Percentiles rank a stretch among this genome's conserved stretches.
Evolutionary conservation across 1,140 invertebrate genomes (phyloP).

Genomic region (Arion vulgaris): DNA sequence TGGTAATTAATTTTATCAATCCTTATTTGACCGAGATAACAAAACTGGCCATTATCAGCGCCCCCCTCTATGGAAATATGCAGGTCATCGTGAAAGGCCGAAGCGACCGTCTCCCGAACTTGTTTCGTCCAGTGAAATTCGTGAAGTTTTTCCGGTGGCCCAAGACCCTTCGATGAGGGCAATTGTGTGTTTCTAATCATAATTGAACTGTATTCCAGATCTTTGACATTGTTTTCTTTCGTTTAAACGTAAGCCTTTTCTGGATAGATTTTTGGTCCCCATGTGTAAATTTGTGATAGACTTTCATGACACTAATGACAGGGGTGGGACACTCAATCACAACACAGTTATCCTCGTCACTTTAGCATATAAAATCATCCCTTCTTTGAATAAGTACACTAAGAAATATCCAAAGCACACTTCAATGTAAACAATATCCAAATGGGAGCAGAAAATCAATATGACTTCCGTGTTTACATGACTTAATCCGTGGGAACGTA

Average conservation of each 20-base stretch:
- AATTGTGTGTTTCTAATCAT: slow-evolving; percentile 52
- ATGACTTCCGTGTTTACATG: slow-evolving; percentile 42
- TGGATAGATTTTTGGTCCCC: background rate
- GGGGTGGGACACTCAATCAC: background rate
- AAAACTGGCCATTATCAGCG: slow-evolving; percentile 78
- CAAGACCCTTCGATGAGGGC: slow-evolving; percentile 46
- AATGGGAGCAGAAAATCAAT: slow-evolving; percentile 17
- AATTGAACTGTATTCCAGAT: slow-evolving; percentile 34
- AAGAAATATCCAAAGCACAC: slow-evolving; percentile 1
- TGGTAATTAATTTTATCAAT: slow-evolving; percentile 73
- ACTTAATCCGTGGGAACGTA: slow-evolving; percentile 50
- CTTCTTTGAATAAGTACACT: background rate
- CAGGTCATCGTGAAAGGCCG: slow-evolving; percentile 67
- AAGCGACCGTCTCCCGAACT: slow-evolving; percentile 69
- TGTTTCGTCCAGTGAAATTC: slow-evolving; percentile 67
- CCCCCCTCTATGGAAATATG: slow-evolving; percentile 74
- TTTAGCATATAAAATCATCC: slow-evolving; percentile 35
- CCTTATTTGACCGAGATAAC: slow-evolving; percentile 73
- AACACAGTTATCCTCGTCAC: background rate
- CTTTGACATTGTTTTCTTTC: background rate
- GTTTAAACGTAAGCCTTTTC: no score
- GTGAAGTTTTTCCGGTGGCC: slow-evolving; percentile 48
- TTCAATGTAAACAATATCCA: slow-evolving; percentile 30
- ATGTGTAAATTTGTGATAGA: slow-evolving; percentile 32
- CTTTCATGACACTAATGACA: slow-evolving; percentile 24